phyloP scores from a whole-genome alignment of 2,888 invertebrate species.

The Polymixis flavicincta region DNA sequence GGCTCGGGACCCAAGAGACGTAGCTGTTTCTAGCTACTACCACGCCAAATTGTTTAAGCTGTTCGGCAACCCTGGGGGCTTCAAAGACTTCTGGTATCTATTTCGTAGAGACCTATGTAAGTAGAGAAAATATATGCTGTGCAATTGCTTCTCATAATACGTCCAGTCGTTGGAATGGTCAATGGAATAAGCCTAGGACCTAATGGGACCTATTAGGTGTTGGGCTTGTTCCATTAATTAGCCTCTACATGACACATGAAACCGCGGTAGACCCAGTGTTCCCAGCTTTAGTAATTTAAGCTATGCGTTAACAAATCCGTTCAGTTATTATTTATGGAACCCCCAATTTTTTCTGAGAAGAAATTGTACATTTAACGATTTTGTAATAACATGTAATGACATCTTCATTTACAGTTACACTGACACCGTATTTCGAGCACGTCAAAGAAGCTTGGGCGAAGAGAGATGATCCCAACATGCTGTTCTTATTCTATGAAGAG shows the following conservation, averaged over 20 bases:
- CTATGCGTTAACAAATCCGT: no score
- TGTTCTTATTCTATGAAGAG: slow-evolving; percentile 94
- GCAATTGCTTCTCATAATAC: neutral
- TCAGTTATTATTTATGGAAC: neutral
- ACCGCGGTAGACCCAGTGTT: neutral
- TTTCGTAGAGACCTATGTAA: slow-evolving; percentile 91
- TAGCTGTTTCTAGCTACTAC: slow-evolving; percentile 94
- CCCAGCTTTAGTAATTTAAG: no score
- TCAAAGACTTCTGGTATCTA: slow-evolving; percentile 91
- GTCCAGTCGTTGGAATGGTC: neutral
- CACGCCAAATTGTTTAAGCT: slow-evolving; percentile 89
- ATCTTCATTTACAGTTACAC: slow-evolving; percentile 85
- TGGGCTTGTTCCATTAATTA: neutral
- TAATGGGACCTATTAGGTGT: neutral
- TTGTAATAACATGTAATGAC: no score
- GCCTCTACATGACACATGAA: neutral
- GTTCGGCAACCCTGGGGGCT: slow-evolving; percentile 90
- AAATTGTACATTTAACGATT: no score
- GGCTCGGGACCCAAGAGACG: slow-evolving; percentile 95
- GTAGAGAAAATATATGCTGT: slow-evolving; percentile 50
- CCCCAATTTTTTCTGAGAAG: neutral
- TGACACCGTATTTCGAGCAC: slow-evolving; percentile 93
- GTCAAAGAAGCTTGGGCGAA: slow-evolving; percentile 93
- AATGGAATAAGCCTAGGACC: neutral
- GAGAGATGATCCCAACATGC: slow-evolving; percentile 91